phyloP scores from a whole-genome alignment of 2,113 vertebrate genomes.

The Myrmecobius fasciatus region DNA sequence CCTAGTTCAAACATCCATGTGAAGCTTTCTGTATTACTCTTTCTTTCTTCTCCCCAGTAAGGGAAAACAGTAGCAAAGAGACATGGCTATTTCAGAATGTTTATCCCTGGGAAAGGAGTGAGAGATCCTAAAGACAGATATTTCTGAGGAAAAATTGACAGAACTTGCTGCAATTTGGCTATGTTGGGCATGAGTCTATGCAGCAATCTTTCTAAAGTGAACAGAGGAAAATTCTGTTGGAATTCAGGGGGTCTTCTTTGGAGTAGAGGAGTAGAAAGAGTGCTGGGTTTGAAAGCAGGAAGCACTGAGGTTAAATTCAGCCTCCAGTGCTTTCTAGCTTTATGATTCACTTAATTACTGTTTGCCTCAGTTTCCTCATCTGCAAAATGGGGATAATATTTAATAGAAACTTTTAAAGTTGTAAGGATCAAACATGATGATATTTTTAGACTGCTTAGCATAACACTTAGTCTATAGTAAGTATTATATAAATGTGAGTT shows the following conservation, averaged over 20 bases:
- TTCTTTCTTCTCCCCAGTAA: neutral
- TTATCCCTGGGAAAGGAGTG: neutral
- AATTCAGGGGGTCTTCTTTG: neutral
- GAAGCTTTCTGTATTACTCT: neutral
- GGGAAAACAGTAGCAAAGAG: neutral
- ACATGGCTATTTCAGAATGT: neutral
- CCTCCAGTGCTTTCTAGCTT: neutral
- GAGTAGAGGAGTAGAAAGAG: neutral
- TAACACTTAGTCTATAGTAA: neutral
- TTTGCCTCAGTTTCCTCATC: neutral
- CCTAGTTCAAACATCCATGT: neutral
- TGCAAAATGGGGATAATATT: neutral
- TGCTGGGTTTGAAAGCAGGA: neutral
- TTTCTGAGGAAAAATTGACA: neutral
- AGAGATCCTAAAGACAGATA: neutral
- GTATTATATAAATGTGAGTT: neutral
- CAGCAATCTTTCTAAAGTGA: neutral
- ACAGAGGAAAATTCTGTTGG: neutral
- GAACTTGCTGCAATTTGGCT: neutral
- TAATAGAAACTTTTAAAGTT: neutral
- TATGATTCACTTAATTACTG: neutral
- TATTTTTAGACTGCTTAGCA: neutral
- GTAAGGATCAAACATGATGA: neutral
- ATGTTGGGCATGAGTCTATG: neutral
- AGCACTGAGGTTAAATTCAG: neutral